Evolutionary conservation across 1,140 invertebrate species (phyloP).

Genomic region (Nasonia longicornis): DNA sequence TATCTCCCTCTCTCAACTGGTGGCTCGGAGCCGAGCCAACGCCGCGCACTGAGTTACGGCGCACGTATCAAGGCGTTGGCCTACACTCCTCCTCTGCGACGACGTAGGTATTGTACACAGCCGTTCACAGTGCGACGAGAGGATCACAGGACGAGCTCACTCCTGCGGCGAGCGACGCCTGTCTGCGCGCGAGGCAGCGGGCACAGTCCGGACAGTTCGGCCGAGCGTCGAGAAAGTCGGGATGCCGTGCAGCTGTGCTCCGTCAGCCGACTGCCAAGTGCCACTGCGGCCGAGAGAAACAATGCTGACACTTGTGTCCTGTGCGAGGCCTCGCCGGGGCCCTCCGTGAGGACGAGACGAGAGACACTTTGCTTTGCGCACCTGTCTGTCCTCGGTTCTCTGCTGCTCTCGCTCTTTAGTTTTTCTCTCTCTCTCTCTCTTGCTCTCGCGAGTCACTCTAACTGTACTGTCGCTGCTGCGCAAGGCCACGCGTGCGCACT

Average conservation of each 20-base stretch:
- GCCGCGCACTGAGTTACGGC: neutral
- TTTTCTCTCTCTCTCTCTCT: conserved; percentile 23
- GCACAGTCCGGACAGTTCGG: too few relatives aligned
- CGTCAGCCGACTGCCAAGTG: too few relatives aligned
- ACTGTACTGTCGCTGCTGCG: neutral
- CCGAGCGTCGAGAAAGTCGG: too few relatives aligned
- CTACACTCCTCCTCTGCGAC: neutral
- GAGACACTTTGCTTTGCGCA: neutral
- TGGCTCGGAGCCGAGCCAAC: neutral
- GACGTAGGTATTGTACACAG: too few relatives aligned
- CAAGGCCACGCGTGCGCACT: conserved; percentile 20
- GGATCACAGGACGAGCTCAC: neutral
- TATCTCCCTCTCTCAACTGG: neutral
- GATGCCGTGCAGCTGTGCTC: too few relatives aligned
- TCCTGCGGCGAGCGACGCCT: too few relatives aligned
- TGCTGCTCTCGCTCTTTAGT: neutral
- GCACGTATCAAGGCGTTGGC: neutral
- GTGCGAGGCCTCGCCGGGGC: too few relatives aligned
- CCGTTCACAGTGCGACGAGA: neutral
- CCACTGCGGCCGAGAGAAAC: too few relatives aligned
- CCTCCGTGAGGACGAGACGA: neutral
- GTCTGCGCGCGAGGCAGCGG: too few relatives aligned
- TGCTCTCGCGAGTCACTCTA: too few relatives aligned
- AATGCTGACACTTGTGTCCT: neutral
- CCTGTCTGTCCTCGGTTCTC: neutral